These are phyloP conservation scores for Syngnathus typhle DNA, from an alignment of 2,113 vertebrate species.

Conservation along the genomic window DNA sequence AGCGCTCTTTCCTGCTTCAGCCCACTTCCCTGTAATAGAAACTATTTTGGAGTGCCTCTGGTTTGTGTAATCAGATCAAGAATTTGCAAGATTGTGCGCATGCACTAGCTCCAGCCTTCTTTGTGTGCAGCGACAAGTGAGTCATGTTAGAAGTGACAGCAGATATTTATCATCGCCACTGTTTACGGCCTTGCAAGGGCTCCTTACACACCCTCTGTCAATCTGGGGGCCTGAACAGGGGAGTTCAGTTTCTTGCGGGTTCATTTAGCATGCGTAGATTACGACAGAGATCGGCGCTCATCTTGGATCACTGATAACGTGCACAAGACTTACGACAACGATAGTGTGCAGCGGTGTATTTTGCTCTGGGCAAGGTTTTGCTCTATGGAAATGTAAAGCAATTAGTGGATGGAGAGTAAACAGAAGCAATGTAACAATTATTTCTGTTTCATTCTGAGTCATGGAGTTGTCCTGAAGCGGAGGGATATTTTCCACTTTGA, in stretches of 20 bases:
- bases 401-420: conserved; percentile 24
- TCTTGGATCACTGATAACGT: conserved; percentile 13
- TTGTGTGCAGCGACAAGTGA: conserved; percentile 58
- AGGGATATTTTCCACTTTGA: conserved; percentile 9
- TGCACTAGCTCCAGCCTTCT: conserved; percentile 37
- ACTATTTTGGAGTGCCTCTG: conserved; percentile 57
- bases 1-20: conserved; percentile 25
- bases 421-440: conserved; percentile 24
- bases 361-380: conserved; percentile 35
- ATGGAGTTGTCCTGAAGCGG: conserved; percentile 25
- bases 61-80: conserved; percentile 62
- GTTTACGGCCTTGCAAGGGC: conserved; percentile 54
- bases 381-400: conserved; percentile 39
- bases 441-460: conserved; percentile 31
- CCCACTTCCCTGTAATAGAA: conserved; percentile 49
- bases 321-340: conserved; percentile 8
- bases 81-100: conserved; percentile 42
- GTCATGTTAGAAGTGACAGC: conserved; percentile 66
- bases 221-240: conserved; percentile 42
- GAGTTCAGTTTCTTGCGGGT: conserved; percentile 47
- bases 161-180: conserved; percentile 69
- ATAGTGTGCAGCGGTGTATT: conserved; percentile 21
- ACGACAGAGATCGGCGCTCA: conserved; percentile 50
- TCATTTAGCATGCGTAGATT: conserved; percentile 8
- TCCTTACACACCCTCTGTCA: conserved; percentile 42